phyloP scores from a whole-genome alignment of 1,140 invertebrate genomes.

The Brachionus rotundiformis region DNA sequence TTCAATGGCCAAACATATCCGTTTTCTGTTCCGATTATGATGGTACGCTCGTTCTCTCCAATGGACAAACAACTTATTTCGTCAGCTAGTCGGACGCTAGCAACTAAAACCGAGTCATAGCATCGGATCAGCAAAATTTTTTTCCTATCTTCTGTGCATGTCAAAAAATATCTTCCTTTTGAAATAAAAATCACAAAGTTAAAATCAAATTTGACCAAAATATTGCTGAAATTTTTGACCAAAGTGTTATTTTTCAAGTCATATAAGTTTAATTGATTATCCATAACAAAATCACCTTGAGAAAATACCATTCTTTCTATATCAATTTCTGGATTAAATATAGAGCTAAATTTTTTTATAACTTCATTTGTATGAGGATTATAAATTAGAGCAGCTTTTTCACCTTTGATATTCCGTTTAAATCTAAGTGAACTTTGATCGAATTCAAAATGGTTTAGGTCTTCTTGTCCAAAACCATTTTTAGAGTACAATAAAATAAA shows the following conservation, averaged over 20 bases:
- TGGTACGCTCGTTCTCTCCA: not conserved
- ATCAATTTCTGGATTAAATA: not conserved
- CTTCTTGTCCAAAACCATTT: not conserved
- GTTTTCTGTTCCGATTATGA: conserved; percentile 24
- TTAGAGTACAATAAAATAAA: conserved; percentile 17
- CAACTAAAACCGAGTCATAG: conserved; percentile 26
- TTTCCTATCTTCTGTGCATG: not conserved
- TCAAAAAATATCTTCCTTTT: conserved; percentile 14
- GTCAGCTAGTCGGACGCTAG: not conserved
- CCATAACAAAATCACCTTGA: not conserved
- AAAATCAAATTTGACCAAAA: not conserved
- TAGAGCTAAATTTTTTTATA: not conserved
- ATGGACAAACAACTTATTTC: conserved; percentile 8
- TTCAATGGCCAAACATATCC: conserved; percentile 37
- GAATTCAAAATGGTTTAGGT: conserved; percentile 4
- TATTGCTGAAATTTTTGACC: not conserved
- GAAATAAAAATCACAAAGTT: conserved; percentile 38
- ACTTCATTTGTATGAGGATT: conserved; percentile 22
- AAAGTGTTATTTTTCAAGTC: not conserved
- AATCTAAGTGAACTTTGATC: not conserved
- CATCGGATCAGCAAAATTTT: conserved; percentile 31
- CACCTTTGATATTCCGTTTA: not conserved
- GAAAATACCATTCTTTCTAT: conserved; percentile 12
- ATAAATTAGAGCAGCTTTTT: conserved; percentile 2
- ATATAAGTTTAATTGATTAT: conserved; percentile 27